A percentile compares a stretch with the other conserved stretches of the same genome.
These are phyloP conservation scores for Sepiola atlantica DNA, from an alignment of 2,888 invertebrate species.

Conservation along the genomic window DNA sequence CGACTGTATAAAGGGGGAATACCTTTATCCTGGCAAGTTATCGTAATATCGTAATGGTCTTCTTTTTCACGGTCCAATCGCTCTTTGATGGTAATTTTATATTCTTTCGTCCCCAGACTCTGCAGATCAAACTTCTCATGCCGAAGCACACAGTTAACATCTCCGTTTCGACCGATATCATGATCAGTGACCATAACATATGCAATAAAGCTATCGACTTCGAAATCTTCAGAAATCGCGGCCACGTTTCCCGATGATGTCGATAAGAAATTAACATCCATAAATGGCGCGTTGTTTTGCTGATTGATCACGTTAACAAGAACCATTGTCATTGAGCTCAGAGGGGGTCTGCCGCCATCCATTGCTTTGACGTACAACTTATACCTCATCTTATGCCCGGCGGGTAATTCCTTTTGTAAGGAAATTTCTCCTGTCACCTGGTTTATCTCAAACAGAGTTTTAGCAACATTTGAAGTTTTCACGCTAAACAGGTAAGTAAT, in stretches of 20 bases:
- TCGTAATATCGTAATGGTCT: constrained; percentile 52
- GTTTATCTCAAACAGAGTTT: constrained; percentile 79
- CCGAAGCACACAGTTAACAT: constrained; percentile 61
- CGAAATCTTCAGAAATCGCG: constrained; percentile 79
- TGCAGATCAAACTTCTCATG: constrained; percentile 60
- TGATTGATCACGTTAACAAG: constrained; percentile 80
- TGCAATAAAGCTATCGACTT: constrained; percentile 92
- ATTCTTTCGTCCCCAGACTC: constrained; percentile 53
- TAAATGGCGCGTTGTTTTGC: constrained; percentile 89
- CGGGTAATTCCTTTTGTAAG: constrained; percentile 85
- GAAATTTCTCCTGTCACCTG: constrained; percentile 89
- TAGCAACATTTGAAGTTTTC: constrained; percentile 58
- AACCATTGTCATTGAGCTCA: constrained; percentile 77
- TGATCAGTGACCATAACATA: constrained; percentile 85
- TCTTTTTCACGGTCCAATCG: constrained; percentile 56
- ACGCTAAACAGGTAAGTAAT: constrained; percentile 74
- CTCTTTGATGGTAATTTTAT: constrained; percentile 53
- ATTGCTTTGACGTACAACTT: constrained; percentile 76
- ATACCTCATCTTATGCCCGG: constrained; percentile 82
- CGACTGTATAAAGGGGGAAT: constrained; percentile 51
- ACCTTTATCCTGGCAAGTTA: constrained; percentile 56
- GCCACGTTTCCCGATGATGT: constrained; percentile 78
- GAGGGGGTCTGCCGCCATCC: constrained; percentile 60
- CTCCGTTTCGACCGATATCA: constrained; percentile 65
- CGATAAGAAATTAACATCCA: constrained; percentile 87